Evolutionary conservation across 2,888 invertebrate genomes (phyloP).

Genomic region (Griposia aprilina): DNA sequence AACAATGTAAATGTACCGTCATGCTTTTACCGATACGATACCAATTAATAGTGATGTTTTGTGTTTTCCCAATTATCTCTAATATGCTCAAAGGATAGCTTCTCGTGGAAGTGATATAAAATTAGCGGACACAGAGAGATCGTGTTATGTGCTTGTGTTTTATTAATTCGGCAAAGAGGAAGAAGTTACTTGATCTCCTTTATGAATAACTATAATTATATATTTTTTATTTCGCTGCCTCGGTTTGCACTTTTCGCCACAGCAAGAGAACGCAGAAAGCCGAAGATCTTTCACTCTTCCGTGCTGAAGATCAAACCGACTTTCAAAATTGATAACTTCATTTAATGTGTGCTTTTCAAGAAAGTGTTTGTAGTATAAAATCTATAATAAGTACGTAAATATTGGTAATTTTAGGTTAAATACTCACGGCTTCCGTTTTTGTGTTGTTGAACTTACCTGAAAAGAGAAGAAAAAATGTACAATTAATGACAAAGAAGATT

Average conservation of each 20-base stretch:
- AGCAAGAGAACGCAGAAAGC: background rate
- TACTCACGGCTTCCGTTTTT: slow-evolving; percentile 29
- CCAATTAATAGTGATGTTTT: slow-evolving; percentile 18
- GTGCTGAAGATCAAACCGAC: background rate
- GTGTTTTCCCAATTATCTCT: slow-evolving; percentile 37
- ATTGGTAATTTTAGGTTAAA: background rate
- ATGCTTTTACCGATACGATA: slow-evolving; percentile 14
- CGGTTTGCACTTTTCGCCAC: background rate
- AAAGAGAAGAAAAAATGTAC: slow-evolving; percentile 15
- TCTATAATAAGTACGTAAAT: background rate
- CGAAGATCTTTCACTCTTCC: background rate
- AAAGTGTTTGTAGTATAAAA: background rate
- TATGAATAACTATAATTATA: background rate
- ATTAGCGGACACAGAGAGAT: slow-evolving; percentile 3
- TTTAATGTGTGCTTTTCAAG: background rate
- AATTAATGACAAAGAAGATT: background rate
- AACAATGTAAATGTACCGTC: slow-evolving; percentile 12
- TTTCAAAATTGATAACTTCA: background rate
- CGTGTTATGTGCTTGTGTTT: background rate
- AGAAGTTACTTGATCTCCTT: background rate
- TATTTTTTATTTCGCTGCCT: background rate
- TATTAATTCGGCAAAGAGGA: background rate
- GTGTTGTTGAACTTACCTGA: slow-evolving; percentile 48
- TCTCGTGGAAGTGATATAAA: slow-evolving; percentile 14
- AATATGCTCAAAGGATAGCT: slow-evolving; percentile 18